Conservation (phyloP, 2,888 invertebrate species). For the Platynereis dumerilii region DNA sequence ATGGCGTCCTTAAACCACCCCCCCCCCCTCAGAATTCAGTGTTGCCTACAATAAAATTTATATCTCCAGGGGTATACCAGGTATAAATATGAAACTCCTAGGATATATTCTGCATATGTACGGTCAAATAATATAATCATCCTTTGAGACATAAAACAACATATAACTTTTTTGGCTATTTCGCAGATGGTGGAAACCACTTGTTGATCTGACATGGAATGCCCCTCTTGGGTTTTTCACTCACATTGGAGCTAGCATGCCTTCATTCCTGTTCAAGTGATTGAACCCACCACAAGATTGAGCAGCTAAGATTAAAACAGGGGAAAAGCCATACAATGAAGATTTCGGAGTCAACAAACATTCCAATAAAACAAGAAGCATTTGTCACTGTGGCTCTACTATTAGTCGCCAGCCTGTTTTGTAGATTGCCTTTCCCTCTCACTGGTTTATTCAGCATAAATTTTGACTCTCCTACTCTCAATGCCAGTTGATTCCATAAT, state of each 20-base stretch:
- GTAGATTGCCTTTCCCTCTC: constrained; percentile 35
- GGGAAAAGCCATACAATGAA: background rate
- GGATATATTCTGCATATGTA: too few relatives aligned
- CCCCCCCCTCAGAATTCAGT: too few relatives aligned
- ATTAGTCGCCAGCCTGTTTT: constrained; percentile 30
- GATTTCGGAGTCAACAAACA: constrained; percentile 24
- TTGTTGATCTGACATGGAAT: too few relatives aligned
- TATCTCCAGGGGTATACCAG: too few relatives aligned
- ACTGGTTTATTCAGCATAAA: constrained; percentile 25
- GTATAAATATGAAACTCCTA: too few relatives aligned
- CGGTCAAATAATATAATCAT: too few relatives aligned
- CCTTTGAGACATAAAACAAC: too few relatives aligned
- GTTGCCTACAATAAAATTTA: too few relatives aligned
- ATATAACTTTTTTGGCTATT: too few relatives aligned
- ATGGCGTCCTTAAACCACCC: too few relatives aligned
- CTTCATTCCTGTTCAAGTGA: constrained; percentile 18
- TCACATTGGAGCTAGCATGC: constrained; percentile 19
- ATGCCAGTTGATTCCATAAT: constrained; percentile 35
- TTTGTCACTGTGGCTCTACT: constrained; percentile 34
- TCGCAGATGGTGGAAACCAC: too few relatives aligned
- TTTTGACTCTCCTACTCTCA: constrained; percentile 17
- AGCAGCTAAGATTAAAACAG: constrained; percentile 26
- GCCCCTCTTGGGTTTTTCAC: constrained; percentile 25
- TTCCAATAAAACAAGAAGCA: constrained; percentile 35
- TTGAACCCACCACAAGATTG: constrained; percentile 29